A percentile compares a stretch with the other conserved stretches of the same genome.
Evolutionary conservation across 2,888 invertebrate genomes (phyloP).

Genomic region (Ferrisia virgata): DNA sequence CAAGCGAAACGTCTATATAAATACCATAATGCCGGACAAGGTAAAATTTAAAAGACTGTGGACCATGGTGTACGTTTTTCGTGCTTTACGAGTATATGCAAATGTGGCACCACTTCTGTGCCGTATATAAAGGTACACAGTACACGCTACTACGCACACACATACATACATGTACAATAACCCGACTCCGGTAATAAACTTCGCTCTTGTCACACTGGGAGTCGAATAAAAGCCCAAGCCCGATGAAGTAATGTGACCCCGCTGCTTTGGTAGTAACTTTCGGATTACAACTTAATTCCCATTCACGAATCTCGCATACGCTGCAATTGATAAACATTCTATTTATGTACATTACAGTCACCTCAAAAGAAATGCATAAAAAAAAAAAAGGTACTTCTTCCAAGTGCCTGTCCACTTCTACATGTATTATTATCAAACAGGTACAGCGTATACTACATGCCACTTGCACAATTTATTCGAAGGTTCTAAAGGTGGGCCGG

Average conservation of each 20-base stretch:
- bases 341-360: no score
- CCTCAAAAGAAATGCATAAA: not conserved
- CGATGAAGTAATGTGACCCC: not conserved
- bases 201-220: not conserved
- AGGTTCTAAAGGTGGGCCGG: no score
- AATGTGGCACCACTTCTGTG: constrained; percentile 8
- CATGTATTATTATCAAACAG: no score
- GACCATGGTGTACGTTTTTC: not conserved
- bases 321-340: no score
- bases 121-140: not conserved
- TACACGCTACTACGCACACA: no score
- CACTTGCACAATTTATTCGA: no score
- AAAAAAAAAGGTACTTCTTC: not conserved
- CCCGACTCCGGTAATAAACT: not conserved
- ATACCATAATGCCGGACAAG: no score
- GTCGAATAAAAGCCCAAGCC: not conserved
- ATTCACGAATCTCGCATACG: not conserved
- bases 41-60: not conserved
- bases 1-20: no score
- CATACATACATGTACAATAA: not conserved
- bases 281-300: constrained; percentile 14
- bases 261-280: not conserved
- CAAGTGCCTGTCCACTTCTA: no score
- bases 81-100: constrained; percentile 43
- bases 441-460: no score